phyloP scores from a whole-genome alignment of 1,140 invertebrate species.

The Bradynema listronoti region DNA sequence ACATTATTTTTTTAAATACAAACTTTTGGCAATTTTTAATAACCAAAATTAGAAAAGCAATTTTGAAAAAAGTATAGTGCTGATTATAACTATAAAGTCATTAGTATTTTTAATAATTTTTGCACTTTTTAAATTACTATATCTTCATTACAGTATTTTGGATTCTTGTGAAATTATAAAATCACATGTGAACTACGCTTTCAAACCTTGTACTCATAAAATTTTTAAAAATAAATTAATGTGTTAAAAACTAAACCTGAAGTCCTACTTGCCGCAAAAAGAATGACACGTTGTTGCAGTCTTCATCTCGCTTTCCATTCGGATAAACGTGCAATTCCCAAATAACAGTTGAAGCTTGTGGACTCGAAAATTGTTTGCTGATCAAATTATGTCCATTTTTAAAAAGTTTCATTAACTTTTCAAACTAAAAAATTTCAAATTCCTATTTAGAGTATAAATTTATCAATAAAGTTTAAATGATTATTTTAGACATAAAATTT shows the following conservation, averaged over 20 bases:
- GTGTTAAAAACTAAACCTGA: not conserved
- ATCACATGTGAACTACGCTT: not conserved
- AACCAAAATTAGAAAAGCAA: too few species aligned
- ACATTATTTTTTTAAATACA: too few species aligned
- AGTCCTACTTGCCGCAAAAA: constrained; percentile 56
- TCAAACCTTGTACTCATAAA: not conserved
- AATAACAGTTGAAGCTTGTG: constrained; percentile 38
- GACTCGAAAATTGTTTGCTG: constrained; percentile 31
- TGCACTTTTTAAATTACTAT: too few species aligned
- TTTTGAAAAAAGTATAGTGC: too few species aligned
- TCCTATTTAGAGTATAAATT: constrained; percentile 8
- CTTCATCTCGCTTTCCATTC: constrained; percentile 55
- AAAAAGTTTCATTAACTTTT: constrained; percentile 51
- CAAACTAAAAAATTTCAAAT: constrained; percentile 27
- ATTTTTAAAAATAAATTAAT: not conserved
- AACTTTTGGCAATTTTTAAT: too few species aligned
- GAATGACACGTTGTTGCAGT: constrained; percentile 46
- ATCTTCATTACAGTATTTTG: too few species aligned
- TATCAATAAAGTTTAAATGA: constrained; percentile 2
- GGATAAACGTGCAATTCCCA: constrained; percentile 57
- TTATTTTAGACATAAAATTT: not conserved
- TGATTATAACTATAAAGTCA: too few species aligned
- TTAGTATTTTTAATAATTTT: too few species aligned
- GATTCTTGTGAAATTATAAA: not conserved
- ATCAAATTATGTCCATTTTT: constrained; percentile 53